phyloP scores from a whole-genome alignment of 2,888 invertebrate genomes.

The Folsomia manolachei region DNA sequence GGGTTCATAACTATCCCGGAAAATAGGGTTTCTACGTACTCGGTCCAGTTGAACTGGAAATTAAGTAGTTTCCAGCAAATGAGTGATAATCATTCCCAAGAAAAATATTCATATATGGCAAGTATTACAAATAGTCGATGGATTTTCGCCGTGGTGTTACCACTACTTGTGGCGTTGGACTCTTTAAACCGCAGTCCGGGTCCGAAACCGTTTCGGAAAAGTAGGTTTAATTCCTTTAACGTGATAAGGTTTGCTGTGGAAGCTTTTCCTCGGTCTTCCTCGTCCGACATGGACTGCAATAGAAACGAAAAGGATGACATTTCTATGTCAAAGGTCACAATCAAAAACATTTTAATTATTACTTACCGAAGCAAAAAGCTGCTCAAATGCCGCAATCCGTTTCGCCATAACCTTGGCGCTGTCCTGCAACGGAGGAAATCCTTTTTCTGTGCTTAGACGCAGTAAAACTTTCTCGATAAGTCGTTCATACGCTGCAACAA shows the following conservation, averaged over 20 bases:
- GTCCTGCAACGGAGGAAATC: constrained; percentile 24
- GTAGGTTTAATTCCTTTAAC: constrained; percentile 35
- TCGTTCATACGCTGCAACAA: constrained; percentile 34
- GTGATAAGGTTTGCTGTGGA: constrained; percentile 40
- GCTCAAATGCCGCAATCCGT: constrained; percentile 39
- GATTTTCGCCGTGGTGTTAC: too few species aligned
- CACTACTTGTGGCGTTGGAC: too few species aligned
- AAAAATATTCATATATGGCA: too few species aligned
- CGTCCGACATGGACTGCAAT: constrained; percentile 41
- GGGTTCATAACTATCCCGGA: constrained; percentile 34
- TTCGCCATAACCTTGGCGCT: constrained; percentile 13
- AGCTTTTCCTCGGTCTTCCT: constrained; percentile 38
- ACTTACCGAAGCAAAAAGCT: constrained; percentile 41
- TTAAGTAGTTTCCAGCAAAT: too few species aligned
- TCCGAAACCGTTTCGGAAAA: constrained; percentile 33
- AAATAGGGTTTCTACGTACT: constrained; percentile 42
- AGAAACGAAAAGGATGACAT: neutral
- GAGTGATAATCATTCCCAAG: too few species aligned
- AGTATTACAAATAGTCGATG: too few species aligned
- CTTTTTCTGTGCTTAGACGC: constrained; percentile 29
- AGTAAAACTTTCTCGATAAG: constrained; percentile 36
- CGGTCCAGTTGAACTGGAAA: constrained; percentile 48
- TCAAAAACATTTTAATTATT: constrained; percentile 6
- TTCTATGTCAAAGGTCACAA: neutral
- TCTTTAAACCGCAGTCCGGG: too few species aligned